These are phyloP conservation scores for Fragum whitleyi DNA, from an alignment of 2,888 invertebrate genomes.

Conservation along the genomic window DNA sequence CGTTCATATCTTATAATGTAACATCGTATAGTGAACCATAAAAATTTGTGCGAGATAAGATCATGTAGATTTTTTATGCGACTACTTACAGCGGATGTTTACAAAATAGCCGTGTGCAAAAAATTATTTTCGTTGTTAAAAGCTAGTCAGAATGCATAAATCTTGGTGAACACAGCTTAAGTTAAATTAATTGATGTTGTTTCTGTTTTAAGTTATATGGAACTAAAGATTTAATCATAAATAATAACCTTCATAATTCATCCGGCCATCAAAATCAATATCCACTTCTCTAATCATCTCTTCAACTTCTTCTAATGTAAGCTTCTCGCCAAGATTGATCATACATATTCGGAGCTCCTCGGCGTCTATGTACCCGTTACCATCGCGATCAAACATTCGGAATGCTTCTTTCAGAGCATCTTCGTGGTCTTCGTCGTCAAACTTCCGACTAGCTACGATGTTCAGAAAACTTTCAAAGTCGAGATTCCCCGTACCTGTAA, in stretches of 20 bases:
- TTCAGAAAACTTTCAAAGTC: slow-evolving; percentile 74
- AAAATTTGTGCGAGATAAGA: no score
- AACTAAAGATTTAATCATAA: no score
- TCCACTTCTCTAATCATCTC: slow-evolving; percentile 99
- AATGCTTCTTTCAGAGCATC: slow-evolving; percentile 72
- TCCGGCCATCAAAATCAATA: slow-evolving; percentile 99
- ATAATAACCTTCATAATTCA: slow-evolving; percentile 98
- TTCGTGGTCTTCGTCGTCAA: slow-evolving; percentile 74
- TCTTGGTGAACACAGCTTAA: no score
- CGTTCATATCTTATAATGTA: no score
- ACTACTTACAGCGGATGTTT: no score
- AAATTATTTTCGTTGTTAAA: no score
- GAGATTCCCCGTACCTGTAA: slow-evolving; percentile 66
- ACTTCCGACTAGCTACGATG: slow-evolving; percentile 70
- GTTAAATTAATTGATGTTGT: no score
- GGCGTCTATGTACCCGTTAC: slow-evolving; percentile 99
- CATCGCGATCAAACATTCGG: slow-evolving; percentile 98
- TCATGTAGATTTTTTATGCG: no score
- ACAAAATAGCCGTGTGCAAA: no score
- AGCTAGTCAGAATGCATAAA: no score
- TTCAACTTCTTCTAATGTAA: slow-evolving; percentile 99
- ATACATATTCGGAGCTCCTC: slow-evolving; percentile 99
- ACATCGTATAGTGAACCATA: no score
- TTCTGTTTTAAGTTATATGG: no score
- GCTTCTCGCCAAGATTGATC: slow-evolving; percentile 99